A percentile compares a stretch with the other conserved stretches of the same genome.
Evolutionary conservation across 2,888 invertebrate species (phyloP).

Genomic region (Antheraea assamensis): DNA sequence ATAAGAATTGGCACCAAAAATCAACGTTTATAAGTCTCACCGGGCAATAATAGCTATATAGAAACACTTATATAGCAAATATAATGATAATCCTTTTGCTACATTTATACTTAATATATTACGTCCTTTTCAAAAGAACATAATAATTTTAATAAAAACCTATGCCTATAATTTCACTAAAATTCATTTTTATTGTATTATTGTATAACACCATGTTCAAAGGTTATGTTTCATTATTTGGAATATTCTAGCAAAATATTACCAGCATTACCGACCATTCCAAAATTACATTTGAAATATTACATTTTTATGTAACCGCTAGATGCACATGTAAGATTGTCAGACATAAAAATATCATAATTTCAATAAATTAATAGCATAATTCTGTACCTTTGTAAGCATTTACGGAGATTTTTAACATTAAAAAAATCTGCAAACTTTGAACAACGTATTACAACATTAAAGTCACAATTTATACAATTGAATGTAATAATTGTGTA

Average conservation of each 20-base stretch:
- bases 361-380: background rate
- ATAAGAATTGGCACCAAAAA: conserved; percentile 69
- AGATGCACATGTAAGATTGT: background rate
- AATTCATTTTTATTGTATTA: background rate
- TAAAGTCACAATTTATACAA: background rate
- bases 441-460: background rate
- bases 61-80: background rate
- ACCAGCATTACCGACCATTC: too few species aligned
- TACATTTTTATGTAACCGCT: background rate
- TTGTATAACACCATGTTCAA: too few species aligned
- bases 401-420: background rate
- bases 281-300: too few species aligned
- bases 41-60: background rate
- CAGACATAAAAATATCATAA: background rate
- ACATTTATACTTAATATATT: background rate
- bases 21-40: conserved; percentile 9
- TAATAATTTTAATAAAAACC: background rate
- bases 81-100: background rate
- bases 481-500: background rate
- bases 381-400: too few species aligned
- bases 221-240: too few species aligned
- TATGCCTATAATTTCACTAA: background rate
- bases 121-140: background rate
- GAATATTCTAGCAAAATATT: too few species aligned
- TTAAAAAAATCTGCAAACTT: background rate